phyloP scores from a whole-genome alignment of 2,888 invertebrate species.

The Neria commutata region DNA sequence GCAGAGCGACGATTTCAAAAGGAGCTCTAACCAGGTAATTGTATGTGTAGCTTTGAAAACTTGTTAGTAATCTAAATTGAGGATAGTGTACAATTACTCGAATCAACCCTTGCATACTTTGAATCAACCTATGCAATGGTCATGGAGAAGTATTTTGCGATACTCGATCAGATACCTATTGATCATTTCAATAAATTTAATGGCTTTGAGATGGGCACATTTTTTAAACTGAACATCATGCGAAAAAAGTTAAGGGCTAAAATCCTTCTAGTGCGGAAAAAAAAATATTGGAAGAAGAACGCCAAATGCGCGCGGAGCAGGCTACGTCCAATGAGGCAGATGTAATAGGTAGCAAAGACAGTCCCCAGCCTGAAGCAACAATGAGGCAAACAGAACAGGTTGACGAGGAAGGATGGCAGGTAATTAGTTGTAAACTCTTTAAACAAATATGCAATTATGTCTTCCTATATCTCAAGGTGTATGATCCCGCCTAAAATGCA shows the following conservation, averaged over 20 bases:
- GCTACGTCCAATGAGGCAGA: constrained; percentile 28
- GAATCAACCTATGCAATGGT: constrained; percentile 67
- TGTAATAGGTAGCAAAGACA: constrained; percentile 15
- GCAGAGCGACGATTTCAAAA: constrained; percentile 48
- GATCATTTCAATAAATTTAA: constrained; percentile 68
- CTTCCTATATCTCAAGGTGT: too few species aligned
- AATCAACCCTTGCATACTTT: constrained; percentile 46
- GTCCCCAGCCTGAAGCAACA: too few species aligned
- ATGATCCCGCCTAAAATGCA: too few species aligned
- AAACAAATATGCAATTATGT: too few species aligned
- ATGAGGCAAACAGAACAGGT: constrained; percentile 39
- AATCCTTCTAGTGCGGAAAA: constrained; percentile 61
- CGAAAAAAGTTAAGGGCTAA: constrained; percentile 68
- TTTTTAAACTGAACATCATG: constrained; percentile 66
- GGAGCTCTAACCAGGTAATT: constrained; percentile 24
- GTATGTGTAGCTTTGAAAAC: not conserved
- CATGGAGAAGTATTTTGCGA: constrained; percentile 68
- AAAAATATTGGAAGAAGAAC: constrained; percentile 50
- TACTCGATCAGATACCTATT: constrained; percentile 70
- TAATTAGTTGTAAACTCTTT: too few species aligned
- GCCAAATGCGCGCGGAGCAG: constrained; percentile 39
- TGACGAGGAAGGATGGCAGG: constrained; percentile 68
- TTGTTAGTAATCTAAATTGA: constrained; percentile 18
- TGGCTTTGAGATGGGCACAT: constrained; percentile 67
- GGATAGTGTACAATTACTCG: constrained; percentile 41